Conservation (phyloP, 1,140 invertebrate species). For the Oncopodura yosiiana region DNA sequence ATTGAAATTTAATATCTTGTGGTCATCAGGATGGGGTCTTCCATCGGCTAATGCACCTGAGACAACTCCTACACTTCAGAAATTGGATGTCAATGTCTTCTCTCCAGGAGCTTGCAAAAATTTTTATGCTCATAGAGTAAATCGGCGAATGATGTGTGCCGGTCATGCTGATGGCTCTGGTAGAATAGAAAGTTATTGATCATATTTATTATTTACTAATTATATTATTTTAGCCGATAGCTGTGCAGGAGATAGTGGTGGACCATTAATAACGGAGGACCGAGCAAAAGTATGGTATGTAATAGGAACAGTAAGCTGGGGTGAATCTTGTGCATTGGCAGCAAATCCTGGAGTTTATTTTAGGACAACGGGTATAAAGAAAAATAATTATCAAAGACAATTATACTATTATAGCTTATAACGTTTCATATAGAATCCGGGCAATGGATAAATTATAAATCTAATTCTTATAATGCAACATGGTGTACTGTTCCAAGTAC, state of each 20-base stretch:
- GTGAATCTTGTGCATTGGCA: conserved; percentile 27
- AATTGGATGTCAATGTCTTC: conserved; percentile 27
- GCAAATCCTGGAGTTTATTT: conserved; percentile 30
- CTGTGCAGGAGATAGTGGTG: conserved; percentile 28
- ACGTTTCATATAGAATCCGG: conserved; percentile 21
- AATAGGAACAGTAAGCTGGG: conserved; percentile 30
- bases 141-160: conserved; percentile 30
- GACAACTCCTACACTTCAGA: conserved; percentile 18
- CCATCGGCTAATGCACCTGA: conserved; percentile 1
- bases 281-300: conserved; percentile 21
- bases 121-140: conserved; percentile 23
- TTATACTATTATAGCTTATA: neutral
- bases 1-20: neutral
- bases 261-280: conserved; percentile 22
- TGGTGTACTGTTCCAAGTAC: conserved; percentile 20
- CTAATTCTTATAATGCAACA: conserved; percentile 16
- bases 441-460: conserved; percentile 27
- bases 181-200: too few relatives aligned
- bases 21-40: conserved; percentile 15
- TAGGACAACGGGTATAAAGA: conserved; percentile 23
- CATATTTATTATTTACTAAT: too few relatives aligned
- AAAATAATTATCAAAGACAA: neutral
- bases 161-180: conserved; percentile 26
- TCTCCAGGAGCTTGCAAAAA: conserved; percentile 22
- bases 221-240: too few relatives aligned